phyloP scores from a whole-genome alignment of 1,140 invertebrate genomes.

The Musca domestica region DNA sequence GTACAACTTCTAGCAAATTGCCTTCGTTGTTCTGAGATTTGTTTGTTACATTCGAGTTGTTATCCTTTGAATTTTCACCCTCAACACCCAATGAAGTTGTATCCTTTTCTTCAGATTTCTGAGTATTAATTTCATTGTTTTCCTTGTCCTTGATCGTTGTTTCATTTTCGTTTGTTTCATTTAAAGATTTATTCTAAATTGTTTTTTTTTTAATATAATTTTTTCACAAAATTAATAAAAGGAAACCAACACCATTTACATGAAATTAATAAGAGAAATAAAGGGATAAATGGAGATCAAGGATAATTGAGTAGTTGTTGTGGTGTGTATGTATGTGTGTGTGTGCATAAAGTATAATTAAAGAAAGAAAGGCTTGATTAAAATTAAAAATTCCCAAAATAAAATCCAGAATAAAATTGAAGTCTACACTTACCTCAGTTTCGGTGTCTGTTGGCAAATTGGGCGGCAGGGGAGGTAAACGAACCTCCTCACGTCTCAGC shows the following conservation, averaged over 20 bases:
- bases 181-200: background rate
- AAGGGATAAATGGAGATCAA: background rate
- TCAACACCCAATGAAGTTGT: background rate
- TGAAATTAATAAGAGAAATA: constrained; percentile 4
- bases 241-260: constrained; percentile 43
- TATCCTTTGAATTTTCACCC: background rate
- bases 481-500: constrained; percentile 66
- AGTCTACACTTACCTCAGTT: constrained; percentile 65
- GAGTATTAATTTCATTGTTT: constrained; percentile 32
- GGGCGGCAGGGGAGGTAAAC: constrained; percentile 61
- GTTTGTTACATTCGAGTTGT: no score
- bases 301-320: background rate
- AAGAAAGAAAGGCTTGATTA: constrained; percentile 18
- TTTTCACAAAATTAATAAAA: no score
- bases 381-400: constrained; percentile 14
- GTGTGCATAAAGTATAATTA: constrained; percentile 20
- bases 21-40: no score
- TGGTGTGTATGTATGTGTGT: background rate
- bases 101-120: background rate
- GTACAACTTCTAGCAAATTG: background rate
- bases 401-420: constrained; percentile 29
- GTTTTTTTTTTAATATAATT: background rate
- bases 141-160: constrained; percentile 27
- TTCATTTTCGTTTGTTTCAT: constrained; percentile 29
- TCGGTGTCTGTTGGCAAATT: constrained; percentile 68